Base-by-base conservation (phyloP, 2,113 vertebrate genomes). In the Sylvilagus bachmani region DNA sequence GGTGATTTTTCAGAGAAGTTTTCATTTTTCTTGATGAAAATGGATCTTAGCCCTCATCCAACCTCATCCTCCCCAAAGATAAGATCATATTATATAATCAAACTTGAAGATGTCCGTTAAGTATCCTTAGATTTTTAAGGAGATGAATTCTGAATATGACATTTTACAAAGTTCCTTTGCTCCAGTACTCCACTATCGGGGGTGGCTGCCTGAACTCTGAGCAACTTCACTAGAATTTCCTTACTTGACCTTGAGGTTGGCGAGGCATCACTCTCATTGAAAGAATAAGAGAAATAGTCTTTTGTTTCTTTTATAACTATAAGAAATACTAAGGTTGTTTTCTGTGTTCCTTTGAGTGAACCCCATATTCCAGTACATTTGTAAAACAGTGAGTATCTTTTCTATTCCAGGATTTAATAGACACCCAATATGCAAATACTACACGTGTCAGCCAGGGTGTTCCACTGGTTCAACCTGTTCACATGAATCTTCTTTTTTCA, bases 391-490 rank as follows among this genome's bases (percentile, higher is more conserved):
- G 70, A 74, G 19, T 64, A 53, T 25, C 51, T 69, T 31, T 2
- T 36, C 27, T 71, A 10, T 69, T 21, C 1, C 4, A 16, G 3
- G 2, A 89, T 55, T 92, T 92, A 44, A 62, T 62, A 24, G 36
- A 53, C 21, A 25, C 3, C 14, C 58, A 91, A 21, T 44, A 31
- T 13, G 16, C 33, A 71, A 91, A 55, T 22, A 1, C 16, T 70
- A 8, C 1, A 69, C n/a, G 6, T 71, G 12, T 58, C 38, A 71
- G 0, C 7, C 1, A 51, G 6, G 0, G 0, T 1, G 13, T 25
- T 84, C n/a, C 36, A 36, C 2, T 10, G n/a, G 1, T 21, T 75
- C 33, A 58, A 1, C 17, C 33, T 84, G 0, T 33, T 31, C 29
- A 77, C 4, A 25, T 29, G 29, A 44, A 27, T 83, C 22, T 71